These are phyloP conservation scores for Nymphalis polychloros DNA, from an alignment of 2,888 invertebrate species.

Conservation along the genomic window DNA sequence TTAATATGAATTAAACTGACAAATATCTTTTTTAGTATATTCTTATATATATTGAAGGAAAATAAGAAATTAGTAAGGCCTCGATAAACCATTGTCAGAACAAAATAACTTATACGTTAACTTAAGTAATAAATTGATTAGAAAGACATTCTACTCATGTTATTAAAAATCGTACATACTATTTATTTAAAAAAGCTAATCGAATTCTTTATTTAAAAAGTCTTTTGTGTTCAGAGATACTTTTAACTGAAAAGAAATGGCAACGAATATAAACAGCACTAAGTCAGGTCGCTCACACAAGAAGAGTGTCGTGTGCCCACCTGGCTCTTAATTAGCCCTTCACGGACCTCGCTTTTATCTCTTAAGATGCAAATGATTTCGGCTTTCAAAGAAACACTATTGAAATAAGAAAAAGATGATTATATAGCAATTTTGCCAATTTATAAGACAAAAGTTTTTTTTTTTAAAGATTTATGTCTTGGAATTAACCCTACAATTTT, in stretches of 20 bases:
- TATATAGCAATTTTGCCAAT: not conserved
- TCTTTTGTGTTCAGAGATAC: conserved; percentile 19
- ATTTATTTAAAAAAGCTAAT: conserved; percentile 14
- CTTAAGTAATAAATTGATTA: too few species aligned
- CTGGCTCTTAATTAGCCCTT: conserved; percentile 64
- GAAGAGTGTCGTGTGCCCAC: conserved; percentile 41
- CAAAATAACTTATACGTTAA: too few species aligned
- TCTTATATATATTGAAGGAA: too few species aligned
- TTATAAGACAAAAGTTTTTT: not conserved
- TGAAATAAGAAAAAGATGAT: not conserved
- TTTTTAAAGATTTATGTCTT: not conserved
- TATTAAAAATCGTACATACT: not conserved
- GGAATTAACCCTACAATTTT: not conserved
- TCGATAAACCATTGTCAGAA: too few species aligned
- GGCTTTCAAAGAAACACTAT: conserved; percentile 7
- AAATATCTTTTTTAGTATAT: too few species aligned
- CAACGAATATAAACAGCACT: conserved; percentile 29
- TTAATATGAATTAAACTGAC: too few species aligned
- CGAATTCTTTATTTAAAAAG: conserved; percentile 26
- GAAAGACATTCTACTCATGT: too few species aligned
- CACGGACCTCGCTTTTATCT: conserved; percentile 40
- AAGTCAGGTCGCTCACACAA: conserved; percentile 22
- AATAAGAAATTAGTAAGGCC: too few species aligned
- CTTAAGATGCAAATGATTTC: conserved; percentile 37
- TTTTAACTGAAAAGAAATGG: conserved; percentile 29